phyloP scores from a whole-genome alignment of 2,888 invertebrate species.

The Blera fallax region DNA sequence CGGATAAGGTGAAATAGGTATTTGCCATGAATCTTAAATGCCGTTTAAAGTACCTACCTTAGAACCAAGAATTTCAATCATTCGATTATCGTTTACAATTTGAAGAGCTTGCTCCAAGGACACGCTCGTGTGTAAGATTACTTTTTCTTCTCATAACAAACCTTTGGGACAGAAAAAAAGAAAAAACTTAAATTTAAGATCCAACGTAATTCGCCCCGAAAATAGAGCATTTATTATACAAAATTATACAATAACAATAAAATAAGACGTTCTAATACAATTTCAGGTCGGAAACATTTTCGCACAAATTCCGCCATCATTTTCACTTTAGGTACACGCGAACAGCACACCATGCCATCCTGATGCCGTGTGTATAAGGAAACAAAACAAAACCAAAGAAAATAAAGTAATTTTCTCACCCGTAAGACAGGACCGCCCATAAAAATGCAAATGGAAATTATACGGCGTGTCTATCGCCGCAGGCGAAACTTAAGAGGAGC shows the following conservation, averaged over 20 bases:
- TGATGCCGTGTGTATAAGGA: not conserved
- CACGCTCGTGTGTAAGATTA: constrained; percentile 1
- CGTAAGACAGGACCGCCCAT: constrained; percentile 40
- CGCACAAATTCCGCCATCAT: constrained; percentile 45
- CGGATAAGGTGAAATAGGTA: no score
- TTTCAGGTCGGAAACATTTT: constrained; percentile 34
- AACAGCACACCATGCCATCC: not conserved
- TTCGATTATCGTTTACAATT: not conserved
- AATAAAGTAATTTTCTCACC: constrained; percentile 62
- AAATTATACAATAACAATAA: constrained; percentile 47
- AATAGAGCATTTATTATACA: constrained; percentile 12
- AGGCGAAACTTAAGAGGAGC: constrained; percentile 31
- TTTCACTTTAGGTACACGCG: constrained; percentile 23
- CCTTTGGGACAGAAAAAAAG: not conserved
- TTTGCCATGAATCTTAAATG: not conserved
- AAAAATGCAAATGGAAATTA: constrained; percentile 67
- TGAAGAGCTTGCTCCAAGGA: not conserved
- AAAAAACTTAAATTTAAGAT: not conserved
- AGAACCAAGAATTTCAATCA: no score
- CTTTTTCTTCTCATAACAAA: not conserved
- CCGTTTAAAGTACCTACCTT: no score
- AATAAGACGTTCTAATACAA: constrained; percentile 43
- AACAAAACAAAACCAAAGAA: constrained; percentile 25
- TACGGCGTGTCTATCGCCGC: constrained; percentile 49
- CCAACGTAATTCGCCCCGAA: not conserved